Evolutionary conservation across 2,888 invertebrate species (phyloP).

Genomic region (Apotomis capreana): DNA sequence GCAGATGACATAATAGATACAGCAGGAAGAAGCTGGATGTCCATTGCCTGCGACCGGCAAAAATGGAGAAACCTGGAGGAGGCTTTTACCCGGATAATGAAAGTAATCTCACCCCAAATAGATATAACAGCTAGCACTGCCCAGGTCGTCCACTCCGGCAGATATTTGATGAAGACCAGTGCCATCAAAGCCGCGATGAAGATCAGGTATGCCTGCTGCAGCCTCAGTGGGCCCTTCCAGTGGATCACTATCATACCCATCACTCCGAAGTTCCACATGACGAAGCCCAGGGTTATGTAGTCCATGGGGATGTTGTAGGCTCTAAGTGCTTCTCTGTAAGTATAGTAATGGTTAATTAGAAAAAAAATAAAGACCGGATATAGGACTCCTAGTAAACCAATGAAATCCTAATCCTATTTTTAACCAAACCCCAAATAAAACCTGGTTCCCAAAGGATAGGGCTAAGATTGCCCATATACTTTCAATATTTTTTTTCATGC

Average conservation of each 20-base stretch:
- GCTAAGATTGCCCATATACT: no score
- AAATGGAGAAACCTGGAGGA: no score
- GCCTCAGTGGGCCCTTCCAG: conserved; percentile 97
- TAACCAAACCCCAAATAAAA: no score
- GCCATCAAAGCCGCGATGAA: conserved; percentile 99
- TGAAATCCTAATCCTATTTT: no score
- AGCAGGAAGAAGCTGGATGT: no score
- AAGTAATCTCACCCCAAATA: conserved; percentile 91
- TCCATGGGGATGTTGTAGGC: conserved; percentile 99
- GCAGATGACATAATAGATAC: no score
- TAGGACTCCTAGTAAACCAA: no score
- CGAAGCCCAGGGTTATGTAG: conserved; percentile 91
- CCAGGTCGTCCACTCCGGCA: conserved; percentile 99
- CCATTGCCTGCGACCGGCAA: no score
- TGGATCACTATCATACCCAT: conserved; percentile 99
- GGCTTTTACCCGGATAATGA: no score
- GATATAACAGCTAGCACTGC: conserved; percentile 98
- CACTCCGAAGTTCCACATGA: conserved; percentile 99
- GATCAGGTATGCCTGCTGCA: conserved; percentile 98
- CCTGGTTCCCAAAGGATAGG: no score
- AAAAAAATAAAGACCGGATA: no score
- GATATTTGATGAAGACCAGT: conserved; percentile 98
- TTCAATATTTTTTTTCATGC: no score
- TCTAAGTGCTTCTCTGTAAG: conserved; percentile 91
- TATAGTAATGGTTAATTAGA: neutral